Conservation (phyloP, 1,140 invertebrate species). For the Chymomyza costata region DNA sequence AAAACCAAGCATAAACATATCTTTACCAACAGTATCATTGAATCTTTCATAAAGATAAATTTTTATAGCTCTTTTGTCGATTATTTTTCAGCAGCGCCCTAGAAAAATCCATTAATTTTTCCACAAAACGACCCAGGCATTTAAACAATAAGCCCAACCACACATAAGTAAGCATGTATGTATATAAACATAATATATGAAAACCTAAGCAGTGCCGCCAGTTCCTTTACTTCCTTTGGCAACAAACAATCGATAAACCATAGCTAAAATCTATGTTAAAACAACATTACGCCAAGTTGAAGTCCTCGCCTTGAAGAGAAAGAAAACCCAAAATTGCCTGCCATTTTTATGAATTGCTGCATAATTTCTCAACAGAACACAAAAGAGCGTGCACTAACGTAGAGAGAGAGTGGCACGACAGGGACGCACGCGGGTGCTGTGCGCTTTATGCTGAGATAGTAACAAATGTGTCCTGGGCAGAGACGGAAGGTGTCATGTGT, state of each 20-base stretch:
- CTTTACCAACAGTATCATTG: no score
- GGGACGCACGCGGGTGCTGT: not conserved
- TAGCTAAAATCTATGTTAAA: conserved; percentile 48
- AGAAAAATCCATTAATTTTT: conserved; percentile 21
- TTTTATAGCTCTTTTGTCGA: no score
- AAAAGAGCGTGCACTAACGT: conserved; percentile 4
- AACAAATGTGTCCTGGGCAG: conserved; percentile 51
- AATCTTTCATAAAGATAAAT: no score
- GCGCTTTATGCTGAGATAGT: conserved; percentile 8
- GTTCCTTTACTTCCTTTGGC: no score
- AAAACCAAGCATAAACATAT: no score
- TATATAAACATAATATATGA: no score
- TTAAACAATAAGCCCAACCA: conserved; percentile 29
- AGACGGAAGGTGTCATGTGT: conserved; percentile 55
- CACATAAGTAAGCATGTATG: conserved; percentile 14
- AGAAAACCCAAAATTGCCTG: conserved; percentile 3
- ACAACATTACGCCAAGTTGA: conserved; percentile 27
- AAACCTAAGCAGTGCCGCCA: no score
- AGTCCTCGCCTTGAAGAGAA: not conserved
- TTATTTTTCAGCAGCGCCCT: no score
- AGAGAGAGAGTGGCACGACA: no score
- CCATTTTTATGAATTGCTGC: conserved; percentile 67
- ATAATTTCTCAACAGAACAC: conserved; percentile 57
- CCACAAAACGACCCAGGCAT: conserved; percentile 14
- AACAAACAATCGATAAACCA: conserved; percentile 39